Conservation (phyloP, 23 tunicate genomes). For the Ascidia mentula region DNA sequence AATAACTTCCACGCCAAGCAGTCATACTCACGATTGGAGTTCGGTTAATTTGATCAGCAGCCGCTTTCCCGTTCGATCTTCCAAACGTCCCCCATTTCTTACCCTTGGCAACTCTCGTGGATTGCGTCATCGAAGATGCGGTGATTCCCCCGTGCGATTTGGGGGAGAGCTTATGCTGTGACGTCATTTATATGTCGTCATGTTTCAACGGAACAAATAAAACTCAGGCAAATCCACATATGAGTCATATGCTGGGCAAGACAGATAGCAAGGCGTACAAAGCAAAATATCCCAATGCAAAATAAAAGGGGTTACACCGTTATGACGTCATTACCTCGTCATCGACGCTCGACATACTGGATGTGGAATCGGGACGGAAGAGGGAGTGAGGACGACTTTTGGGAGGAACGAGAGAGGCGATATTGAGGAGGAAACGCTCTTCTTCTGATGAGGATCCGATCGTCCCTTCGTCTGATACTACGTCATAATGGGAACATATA, state of each 20-base stretch:
- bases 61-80: constrained; percentile 43
- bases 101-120: background rate
- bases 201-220: too few relatives aligned
- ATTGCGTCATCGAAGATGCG: background rate
- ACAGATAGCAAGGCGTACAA: too few relatives aligned
- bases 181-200: too few relatives aligned
- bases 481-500: too few relatives aligned
- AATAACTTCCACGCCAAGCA: background rate
- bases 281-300: too few relatives aligned
- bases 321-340: constrained; percentile 52
- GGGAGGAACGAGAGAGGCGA: constrained; percentile 38
- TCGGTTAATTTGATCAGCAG: background rate
- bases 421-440: constrained; percentile 53
- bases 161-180: constrained; percentile 6
- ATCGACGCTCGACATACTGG: constrained; percentile 31
- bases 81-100: constrained; percentile 60
- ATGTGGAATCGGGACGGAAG: constrained; percentile 37
- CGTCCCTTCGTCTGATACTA: constrained; percentile 93
- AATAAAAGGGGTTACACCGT: too few relatives aligned
- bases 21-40: background rate
- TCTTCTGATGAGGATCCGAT: constrained; percentile 76
- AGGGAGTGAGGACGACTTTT: constrained; percentile 12
- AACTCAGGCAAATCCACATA: too few relatives aligned
- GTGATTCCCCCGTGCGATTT: background rate
- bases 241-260: too few relatives aligned